Percentiles rank a stretch among this genome's conserved stretches.
Evolutionary conservation across 2,888 invertebrate genomes (phyloP).

Genomic region (Nudaria mundana): DNA sequence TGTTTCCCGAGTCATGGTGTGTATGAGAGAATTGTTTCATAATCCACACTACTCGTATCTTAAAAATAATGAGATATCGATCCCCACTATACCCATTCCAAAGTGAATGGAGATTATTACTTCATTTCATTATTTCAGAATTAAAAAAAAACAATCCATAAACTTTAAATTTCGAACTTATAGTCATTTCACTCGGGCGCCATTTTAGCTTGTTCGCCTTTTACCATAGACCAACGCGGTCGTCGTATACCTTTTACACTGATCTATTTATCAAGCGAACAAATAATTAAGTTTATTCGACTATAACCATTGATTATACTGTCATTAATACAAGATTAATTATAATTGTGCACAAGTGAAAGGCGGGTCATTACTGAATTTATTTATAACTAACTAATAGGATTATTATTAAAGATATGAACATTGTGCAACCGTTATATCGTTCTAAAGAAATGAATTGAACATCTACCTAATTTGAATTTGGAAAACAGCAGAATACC

Average conservation of each 20-base stretch:
- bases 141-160: constrained; percentile 2
- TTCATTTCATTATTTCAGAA: too few species aligned
- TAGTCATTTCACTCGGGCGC: constrained; percentile 7
- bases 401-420: background rate
- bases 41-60: too few species aligned
- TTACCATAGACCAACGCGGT: too few species aligned
- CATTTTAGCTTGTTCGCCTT: constrained; percentile 13
- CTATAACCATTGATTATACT: constrained; percentile 15
- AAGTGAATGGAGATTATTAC: too few species aligned
- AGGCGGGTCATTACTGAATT: constrained; percentile 2
- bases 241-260: constrained; percentile 13
- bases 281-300: constrained; percentile 14
- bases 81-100: too few species aligned
- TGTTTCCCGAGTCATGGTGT: too few species aligned
- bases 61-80: too few species aligned
- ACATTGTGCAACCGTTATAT: background rate
- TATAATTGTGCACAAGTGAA: constrained; percentile 7
- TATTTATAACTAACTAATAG: background rate
- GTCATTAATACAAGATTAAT: constrained; percentile 14
- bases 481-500: too few species aligned
- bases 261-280: constrained; percentile 11
- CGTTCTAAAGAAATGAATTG: background rate
- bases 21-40: too few species aligned
- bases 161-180: constrained; percentile 5
- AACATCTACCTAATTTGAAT: too few species aligned